phyloP scores from a whole-genome alignment of 2,888 invertebrate genomes.

The Neria commutata region DNA sequence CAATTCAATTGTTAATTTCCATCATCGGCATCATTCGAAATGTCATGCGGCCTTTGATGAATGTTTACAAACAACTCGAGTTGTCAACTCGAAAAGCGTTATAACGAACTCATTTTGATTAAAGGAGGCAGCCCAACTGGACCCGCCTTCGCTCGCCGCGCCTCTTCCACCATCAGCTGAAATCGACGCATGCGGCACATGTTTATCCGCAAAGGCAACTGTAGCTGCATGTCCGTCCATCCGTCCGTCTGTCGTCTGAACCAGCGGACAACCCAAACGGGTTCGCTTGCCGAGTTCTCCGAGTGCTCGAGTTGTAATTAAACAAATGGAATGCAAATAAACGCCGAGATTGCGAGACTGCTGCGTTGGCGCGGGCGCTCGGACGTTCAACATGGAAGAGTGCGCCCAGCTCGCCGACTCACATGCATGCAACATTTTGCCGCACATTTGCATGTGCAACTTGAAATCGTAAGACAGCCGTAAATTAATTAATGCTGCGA shows the following conservation, averaged over 20 bases:
- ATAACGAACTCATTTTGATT: too few relatives aligned
- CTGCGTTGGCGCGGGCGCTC: background rate
- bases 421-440: too few relatives aligned
- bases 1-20: background rate
- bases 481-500: background rate
- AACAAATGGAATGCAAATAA: conserved; percentile 39
- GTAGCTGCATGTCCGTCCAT: too few relatives aligned
- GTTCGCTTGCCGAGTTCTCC: background rate
- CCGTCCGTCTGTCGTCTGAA: too few relatives aligned
- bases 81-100: conserved; percentile 60
- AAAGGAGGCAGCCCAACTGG: conserved; percentile 24
- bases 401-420: background rate
- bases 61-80: conserved; percentile 61
- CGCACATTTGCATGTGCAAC: background rate
- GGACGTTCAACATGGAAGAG: background rate
- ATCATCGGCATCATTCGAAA: background rate
- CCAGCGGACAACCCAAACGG: background rate
- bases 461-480: background rate
- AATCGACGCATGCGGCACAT: conserved; percentile 5
- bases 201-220: too few relatives aligned
- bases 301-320: conserved; percentile 30
- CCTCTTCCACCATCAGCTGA: conserved; percentile 3
- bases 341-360: conserved; percentile 6
- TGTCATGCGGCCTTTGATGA: conserved; percentile 36
- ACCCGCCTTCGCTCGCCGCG: too few relatives aligned